These are phyloP conservation scores for Hybognathus amarus DNA, from an alignment of 2,797 vertebrate species.

Conservation along the genomic window DNA sequence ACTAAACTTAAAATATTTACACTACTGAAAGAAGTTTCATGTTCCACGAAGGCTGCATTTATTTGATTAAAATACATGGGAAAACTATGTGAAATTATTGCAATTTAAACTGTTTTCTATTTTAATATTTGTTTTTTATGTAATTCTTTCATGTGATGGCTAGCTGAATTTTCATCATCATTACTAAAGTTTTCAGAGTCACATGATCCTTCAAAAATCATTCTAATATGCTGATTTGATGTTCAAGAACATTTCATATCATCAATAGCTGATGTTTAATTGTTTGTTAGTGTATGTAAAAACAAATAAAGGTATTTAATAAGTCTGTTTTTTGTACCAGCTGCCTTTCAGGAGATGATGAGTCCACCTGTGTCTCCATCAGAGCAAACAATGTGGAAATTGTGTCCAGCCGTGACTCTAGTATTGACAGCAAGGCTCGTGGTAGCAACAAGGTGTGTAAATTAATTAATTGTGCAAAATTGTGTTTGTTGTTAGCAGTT, in stretches of 20 bases:
- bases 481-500: not conserved
- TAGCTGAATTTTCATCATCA: not conserved
- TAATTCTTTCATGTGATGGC: not conserved
- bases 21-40: not conserved
- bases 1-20: not conserved
- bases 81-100: not conserved
- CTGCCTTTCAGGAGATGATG: conserved; percentile 91
- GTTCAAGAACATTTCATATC: not conserved
- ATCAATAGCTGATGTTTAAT: not conserved
- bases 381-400: conserved; percentile 92
- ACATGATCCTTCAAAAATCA: not conserved
- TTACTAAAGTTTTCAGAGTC: not conserved
- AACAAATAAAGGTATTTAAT: not conserved
- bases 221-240: not conserved
- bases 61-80: not conserved
- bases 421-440: conserved; percentile 94
- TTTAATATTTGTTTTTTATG: not conserved
- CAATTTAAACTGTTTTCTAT: not conserved
- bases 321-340: conserved; percentile 66
- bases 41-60: not conserved
- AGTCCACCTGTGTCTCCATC: conserved; percentile 89
- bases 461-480: not conserved
- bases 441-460: conserved; percentile 93
- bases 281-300: not conserved
- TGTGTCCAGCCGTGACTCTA: conserved; percentile 94